A percentile compares a stretch with the other conserved stretches of the same genome.
phyloP scores from a whole-genome alignment of 2,797 vertebrate genomes.

The Pseudocheirus occidentalis region DNA sequence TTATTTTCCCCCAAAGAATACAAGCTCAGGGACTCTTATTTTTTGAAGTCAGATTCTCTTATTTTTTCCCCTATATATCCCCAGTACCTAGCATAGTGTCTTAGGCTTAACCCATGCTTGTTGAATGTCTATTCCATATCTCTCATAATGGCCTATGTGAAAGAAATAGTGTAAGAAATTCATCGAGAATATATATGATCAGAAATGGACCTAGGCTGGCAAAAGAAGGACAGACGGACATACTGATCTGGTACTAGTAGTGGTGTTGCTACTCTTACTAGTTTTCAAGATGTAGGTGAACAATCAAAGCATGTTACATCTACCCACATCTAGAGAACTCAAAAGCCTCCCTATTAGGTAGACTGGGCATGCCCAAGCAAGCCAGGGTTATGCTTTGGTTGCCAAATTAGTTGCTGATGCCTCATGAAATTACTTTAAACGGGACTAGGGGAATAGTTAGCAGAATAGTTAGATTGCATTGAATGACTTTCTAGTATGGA shows the following conservation, averaged over 20 bases:
- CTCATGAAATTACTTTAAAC: neutral
- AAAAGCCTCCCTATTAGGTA: neutral
- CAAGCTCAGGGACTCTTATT: neutral
- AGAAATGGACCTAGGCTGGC: neutral
- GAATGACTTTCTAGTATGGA: neutral
- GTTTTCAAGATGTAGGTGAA: neutral
- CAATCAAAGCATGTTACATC: neutral
- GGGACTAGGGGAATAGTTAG: neutral
- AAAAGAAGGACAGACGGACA: neutral
- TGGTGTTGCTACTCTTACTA: neutral
- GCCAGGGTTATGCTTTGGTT: neutral
- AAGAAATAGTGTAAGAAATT: neutral
- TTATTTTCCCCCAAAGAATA: neutral
- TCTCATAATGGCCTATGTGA: neutral
- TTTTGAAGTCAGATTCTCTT: neutral
- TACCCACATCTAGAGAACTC: neutral
- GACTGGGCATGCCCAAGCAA: neutral
- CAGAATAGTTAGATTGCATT: neutral
- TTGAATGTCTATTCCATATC: neutral
- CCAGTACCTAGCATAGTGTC: neutral
- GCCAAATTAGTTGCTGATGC: neutral
- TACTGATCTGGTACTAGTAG: neutral
- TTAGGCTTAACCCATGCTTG: neutral
- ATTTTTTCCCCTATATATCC: neutral
- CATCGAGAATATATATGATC: neutral